Conservation (phyloP, 1,140 invertebrate genomes). For the Mya arenaria region DNA sequence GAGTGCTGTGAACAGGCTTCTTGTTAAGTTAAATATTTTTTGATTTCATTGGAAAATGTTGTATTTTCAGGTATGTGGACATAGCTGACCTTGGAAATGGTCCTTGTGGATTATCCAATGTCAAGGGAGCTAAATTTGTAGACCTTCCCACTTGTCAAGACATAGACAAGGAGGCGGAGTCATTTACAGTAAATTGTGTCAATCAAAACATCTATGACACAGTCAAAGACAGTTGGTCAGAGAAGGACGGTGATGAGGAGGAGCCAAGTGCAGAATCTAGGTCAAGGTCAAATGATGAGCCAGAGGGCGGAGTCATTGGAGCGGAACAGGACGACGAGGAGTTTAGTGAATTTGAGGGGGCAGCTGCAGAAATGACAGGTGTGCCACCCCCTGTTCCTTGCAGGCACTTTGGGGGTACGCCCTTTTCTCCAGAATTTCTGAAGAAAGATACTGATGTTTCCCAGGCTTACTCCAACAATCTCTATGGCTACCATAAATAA, state of each 20-base stretch:
- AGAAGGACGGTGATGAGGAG: neutral
- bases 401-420: neutral
- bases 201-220: constrained; percentile 31
- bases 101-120: neutral
- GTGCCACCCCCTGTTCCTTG: constrained; percentile 15
- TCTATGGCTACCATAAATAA: constrained; percentile 41
- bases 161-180: neutral
- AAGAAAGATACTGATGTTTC: constrained; percentile 45
- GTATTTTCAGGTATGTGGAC: constrained; percentile 41
- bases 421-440: constrained; percentile 47
- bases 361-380: neutral
- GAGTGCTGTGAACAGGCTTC: too few relatives aligned
- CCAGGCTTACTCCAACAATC: constrained; percentile 46
- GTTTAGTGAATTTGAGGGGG: neutral
- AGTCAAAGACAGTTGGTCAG: neutral
- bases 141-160: constrained; percentile 26
- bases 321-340: constrained; percentile 14
- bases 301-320: too few relatives aligned
- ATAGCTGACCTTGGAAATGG: constrained; percentile 15
- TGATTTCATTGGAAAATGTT: too few relatives aligned
- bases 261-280: too few relatives aligned
- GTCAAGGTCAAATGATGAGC: too few relatives aligned
- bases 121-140: neutral
- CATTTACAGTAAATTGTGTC: neutral
- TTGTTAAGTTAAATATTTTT: too few relatives aligned